Evolutionary conservation across 2,797 vertebrate species (phyloP), one percentile per base, ranked within the genome.

Genomic region (Chanos chanos): DNA sequence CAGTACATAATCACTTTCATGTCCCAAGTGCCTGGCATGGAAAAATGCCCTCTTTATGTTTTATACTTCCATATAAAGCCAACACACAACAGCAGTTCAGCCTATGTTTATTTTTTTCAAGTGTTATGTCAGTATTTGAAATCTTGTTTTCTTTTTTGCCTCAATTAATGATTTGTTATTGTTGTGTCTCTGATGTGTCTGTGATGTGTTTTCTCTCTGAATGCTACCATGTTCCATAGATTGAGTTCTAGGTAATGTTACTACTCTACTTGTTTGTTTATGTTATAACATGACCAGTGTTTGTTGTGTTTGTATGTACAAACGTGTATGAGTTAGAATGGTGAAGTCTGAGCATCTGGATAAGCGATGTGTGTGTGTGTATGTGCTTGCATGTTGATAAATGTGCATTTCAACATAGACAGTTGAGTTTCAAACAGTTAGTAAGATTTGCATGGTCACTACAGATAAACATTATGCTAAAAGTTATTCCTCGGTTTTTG

Each of bases 161-260:
- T n/a, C n/a, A n/a, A n/a, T n/a, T n/a, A n/a, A n/a, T n/a, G n/a
- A n/a, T n/a, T n/a, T n/a, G n/a, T n/a, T n/a, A n/a, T n/a, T n/a
- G n/a, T n/a, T n/a, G n/a, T n/a, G n/a, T 33, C 66, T 57, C 51
- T 74, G 68, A 64, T 39, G 3, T 57, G 16, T 47, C 41, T 64
- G 18, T 72, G 50, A 24, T 47, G 18, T 59, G 66, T 60, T 71
- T 33, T 57, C 16, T 47, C 28, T 60, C 34, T 65, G 28, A 45
- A 15, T 61, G 72, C 72, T 71, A 61, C 65, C 53, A 1, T 64
- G 40, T 43, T 50, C 56, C 65, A 25, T 71, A 74, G 72, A 74
- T 74, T 71, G 72, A 71, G 40, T 50, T 66, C 61, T 74, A 58
- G 72, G 72, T 74, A 74, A 74, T 52, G 2, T 18, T 66, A n/a